Base-by-base conservation (phyloP, 2,888 invertebrate species). In the Belgica antarctica region DNA sequence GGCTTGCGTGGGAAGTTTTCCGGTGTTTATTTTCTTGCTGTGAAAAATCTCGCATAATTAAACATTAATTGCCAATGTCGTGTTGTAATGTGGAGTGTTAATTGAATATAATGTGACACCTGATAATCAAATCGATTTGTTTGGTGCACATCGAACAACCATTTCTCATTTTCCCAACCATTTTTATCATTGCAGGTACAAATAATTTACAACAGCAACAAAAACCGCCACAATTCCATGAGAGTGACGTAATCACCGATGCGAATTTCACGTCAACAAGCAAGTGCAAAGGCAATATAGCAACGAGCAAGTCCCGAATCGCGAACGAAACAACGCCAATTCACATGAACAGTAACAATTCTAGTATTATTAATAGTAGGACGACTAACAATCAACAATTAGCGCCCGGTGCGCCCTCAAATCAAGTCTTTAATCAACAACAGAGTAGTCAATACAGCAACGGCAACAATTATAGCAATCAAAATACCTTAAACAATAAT, bases 391-490 rank as follows among this genome's bases (percentile, higher is more conserved):
- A 69, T 69, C 68, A 69, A 47, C 68, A 69, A 69, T 59, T 69
- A 52, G 36, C 68, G 52, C 68, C 68, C 25, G 57, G 59, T 52
- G 68, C 68, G 68, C 24, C 57, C 19, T 57, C 52, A 10, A 46
- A 46, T 27, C 66, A 66, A 52, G 15, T 66, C 25, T 69, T 22
- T 59, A 69, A 66, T 34, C 68, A 69, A 15, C 68, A 69, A 31
- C 68, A 28, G 34, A 31, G 47, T 28, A 66, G 68, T 69, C 68
- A 69, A 57, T 69, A 69, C 59, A 41, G 28, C 62, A 63, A 63
- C 63, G 47, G 28, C 65, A 69, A 52, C 59, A 69, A 69, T 69
- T 69, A 69, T 69, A 69, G 59, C 59, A 69, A 69, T 69, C 68
- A 52, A 57, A 69, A 57, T 69, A 61, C 10, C 15, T n/a, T 61